Evolutionary conservation across 53 echinoderm and acorn worm genomes (phyloP).

Genomic region (Paelopatides confundens): DNA sequence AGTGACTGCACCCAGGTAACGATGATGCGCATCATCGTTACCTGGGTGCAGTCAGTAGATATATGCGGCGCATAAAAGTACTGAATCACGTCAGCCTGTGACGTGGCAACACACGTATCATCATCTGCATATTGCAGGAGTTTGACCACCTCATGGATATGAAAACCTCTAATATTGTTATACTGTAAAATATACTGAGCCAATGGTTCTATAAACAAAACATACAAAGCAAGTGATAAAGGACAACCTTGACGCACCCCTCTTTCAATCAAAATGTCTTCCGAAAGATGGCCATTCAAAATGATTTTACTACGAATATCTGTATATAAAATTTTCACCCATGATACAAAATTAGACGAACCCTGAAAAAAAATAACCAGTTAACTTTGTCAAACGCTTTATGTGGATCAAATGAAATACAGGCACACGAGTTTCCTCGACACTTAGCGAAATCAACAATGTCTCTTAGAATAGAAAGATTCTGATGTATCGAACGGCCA

Average conservation of each 20-base stretch:
- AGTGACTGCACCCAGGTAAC: too few species aligned
- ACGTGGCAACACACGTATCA: conserved; percentile 39
- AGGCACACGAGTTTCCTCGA: too few species aligned
- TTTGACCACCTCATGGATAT: conserved; percentile 23
- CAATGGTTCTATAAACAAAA: conserved; percentile 44
- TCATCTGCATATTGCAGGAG: conserved; percentile 52
- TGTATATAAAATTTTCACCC: too few species aligned
- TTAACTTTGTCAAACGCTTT: too few species aligned
- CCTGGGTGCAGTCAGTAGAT: too few species aligned
- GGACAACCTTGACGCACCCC: conserved; percentile 34
- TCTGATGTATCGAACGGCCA: conserved; percentile 67
- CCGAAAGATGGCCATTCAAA: conserved; percentile 26
- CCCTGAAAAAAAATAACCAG: conserved; percentile 51
- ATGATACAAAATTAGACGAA: conserved; percentile 33
- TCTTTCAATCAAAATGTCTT: background rate
- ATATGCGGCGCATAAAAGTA: background rate
- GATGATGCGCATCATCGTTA: too few species aligned
- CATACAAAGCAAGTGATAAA: conserved; percentile 16
- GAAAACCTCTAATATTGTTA: conserved; percentile 23
- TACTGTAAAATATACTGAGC: background rate
- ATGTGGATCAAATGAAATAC: conserved; percentile 56
- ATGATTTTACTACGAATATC: conserved; percentile 34
- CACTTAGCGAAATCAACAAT: conserved; percentile 21
- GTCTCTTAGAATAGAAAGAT: conserved; percentile 66
- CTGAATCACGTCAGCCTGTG: background rate